Evolutionary conservation across 2,888 invertebrate genomes (phyloP).

Genomic region (Theodoxus fluviatilis): DNA sequence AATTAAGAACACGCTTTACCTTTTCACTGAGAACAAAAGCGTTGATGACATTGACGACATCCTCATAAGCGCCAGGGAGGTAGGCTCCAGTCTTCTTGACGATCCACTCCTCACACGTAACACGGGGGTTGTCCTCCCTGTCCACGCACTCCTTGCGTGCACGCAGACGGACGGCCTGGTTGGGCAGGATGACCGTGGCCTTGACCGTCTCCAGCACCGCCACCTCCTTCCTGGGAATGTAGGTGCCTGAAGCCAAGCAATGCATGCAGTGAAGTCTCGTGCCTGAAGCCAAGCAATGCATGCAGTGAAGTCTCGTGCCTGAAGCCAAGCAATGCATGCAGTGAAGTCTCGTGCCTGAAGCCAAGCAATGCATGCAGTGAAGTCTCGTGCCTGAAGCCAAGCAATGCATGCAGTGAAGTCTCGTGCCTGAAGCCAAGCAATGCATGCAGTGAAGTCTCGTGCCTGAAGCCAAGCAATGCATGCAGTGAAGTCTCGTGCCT

Average conservation of each 20-base stretch:
- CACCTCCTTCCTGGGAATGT: conserved; percentile 67
- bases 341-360: no score
- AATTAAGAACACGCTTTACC: conserved; percentile 38
- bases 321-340: no score
- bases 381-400: no score
- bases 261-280: no score
- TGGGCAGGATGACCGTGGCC: conserved; percentile 65
- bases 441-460: no score
- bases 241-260: conserved; percentile 63
- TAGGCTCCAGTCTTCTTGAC: conserved; percentile 67
- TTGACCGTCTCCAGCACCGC: conserved; percentile 64
- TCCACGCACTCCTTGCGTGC: conserved; percentile 66
- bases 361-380: no score
- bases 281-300: no score
- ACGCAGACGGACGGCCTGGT: conserved; percentile 66
- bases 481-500: no score
- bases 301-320: no score
- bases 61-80: conserved; percentile 68
- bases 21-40: conserved; percentile 68
- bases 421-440: no score
- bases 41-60: conserved; percentile 66
- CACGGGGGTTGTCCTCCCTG: conserved; percentile 46
- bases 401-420: no score
- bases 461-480: no score
- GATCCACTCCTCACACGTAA: conserved; percentile 67